Evolutionary conservation across 2,113 vertebrate species (phyloP).

Genomic region (Sus scrofa): T2T-Sscrofa CM000828.6:36152001-36152500

Average conservation of each 20-base stretch:
- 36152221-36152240: conserved; percentile 19
- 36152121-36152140: background rate
- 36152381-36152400: background rate
- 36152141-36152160: background rate
- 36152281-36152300: background rate
- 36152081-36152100: background rate
- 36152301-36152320: background rate
- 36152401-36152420: background rate
- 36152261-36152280: background rate
- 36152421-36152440: background rate
- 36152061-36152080: background rate
- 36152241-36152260: background rate
- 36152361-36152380: background rate
- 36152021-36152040: background rate
- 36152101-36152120: background rate
- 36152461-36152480: background rate
- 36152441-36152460: background rate
- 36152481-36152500: background rate
- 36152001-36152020: background rate
- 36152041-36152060: background rate
- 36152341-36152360: background rate
- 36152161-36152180: background rate
- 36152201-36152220: background rate
- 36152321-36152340: background rate
- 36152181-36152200: background rate